Percentiles rank a stretch among this genome's conserved stretches.
phyloP scores from a whole-genome alignment of 2,113 vertebrate genomes.

The Felis catus region DNA sequence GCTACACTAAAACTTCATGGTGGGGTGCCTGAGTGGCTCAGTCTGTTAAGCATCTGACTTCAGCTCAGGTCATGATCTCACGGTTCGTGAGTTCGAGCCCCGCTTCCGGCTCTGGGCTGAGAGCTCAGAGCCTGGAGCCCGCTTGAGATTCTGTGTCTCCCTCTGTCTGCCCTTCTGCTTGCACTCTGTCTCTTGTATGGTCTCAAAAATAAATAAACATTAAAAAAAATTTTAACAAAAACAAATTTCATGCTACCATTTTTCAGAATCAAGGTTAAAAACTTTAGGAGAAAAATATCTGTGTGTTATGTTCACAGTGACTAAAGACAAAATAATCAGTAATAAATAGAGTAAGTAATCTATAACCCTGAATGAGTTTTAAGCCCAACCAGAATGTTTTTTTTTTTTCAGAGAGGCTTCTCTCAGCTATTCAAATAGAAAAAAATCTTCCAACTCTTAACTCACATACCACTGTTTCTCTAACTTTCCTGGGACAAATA shows the following conservation, averaged over 20 bases:
- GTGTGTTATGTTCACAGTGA: neutral
- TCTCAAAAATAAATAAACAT: no score
- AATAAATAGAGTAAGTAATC: neutral
- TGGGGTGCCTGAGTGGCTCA: no score
- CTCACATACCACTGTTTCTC: neutral
- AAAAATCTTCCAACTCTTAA: neutral
- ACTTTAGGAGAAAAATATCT: neutral
- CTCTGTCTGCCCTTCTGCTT: no score
- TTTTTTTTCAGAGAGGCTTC: neutral
- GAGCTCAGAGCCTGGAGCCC: no score
- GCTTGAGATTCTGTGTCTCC: no score
- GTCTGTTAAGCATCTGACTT: no score
- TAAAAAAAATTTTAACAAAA: no score
- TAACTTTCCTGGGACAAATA: neutral
- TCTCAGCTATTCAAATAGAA: neutral
- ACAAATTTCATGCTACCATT: neutral
- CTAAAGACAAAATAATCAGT: slow-evolving; percentile 3
- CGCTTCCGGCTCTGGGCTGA: no score
- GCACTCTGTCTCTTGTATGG: no score
- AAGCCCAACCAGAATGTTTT: neutral
- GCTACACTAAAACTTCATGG: neutral
- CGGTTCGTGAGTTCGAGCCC: no score
- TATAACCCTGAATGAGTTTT: neutral
- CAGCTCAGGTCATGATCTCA: no score
- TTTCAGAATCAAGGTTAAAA: slow-evolving; percentile 24